Evolutionary conservation across 2,888 invertebrate genomes (phyloP).

Genomic region (Polyommatus iphigenia): DNA sequence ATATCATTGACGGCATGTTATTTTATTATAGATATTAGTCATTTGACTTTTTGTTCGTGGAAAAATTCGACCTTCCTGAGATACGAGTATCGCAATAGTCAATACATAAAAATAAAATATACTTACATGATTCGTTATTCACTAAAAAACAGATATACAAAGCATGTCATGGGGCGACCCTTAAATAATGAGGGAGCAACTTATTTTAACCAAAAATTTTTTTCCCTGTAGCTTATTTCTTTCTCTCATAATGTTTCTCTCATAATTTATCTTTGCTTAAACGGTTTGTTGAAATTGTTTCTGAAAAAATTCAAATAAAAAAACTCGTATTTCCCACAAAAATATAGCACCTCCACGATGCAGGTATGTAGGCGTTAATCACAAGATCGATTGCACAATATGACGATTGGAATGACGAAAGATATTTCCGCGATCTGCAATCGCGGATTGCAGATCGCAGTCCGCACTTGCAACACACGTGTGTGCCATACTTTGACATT

Average conservation of each 20-base stretch:
- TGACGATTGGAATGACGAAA: constrained; percentile 22
- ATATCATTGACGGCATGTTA: not conserved
- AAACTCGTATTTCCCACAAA: no score
- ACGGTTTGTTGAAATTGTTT: no score
- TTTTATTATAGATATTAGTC: not conserved
- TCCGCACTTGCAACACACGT: not conserved
- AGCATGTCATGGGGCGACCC: no score
- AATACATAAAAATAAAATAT: no score
- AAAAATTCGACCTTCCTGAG: not conserved
- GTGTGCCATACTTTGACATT: not conserved
- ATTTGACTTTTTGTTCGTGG: not conserved
- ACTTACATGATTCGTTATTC: no score
- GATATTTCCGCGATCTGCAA: constrained; percentile 18
- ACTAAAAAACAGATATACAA: no score
- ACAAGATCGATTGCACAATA: constrained; percentile 7
- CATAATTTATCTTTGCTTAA: no score
- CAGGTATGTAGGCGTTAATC: not conserved
- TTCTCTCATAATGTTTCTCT: no score
- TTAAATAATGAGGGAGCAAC: no score
- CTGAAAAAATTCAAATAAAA: no score
- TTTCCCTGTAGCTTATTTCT: no score
- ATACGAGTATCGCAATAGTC: not conserved
- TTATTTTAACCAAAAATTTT: no score
- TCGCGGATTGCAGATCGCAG: not conserved
- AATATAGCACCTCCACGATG: not conserved